Evolutionary conservation across 2,888 invertebrate species (phyloP), one percentile per base, ranked within the genome.

Genomic region (Gnatocerus cornutus): DNA sequence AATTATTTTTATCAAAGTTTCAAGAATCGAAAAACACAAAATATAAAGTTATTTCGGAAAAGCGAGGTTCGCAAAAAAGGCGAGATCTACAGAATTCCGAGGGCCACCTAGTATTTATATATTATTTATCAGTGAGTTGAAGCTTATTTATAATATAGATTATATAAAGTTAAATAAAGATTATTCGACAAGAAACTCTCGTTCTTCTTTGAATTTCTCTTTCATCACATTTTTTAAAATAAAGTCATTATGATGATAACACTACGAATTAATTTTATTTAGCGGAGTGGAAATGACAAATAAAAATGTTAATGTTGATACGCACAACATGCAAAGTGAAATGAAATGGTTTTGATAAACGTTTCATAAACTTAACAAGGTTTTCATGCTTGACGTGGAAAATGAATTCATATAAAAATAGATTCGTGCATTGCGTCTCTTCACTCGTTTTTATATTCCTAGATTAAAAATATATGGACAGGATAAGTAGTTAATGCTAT

Each of bases 131-230:
- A 71, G 69, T 71, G 70, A 73, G 66, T 66, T 65, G 21, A 53
- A 65, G 61, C 59, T 65, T 69, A 69, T 65, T 62, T 59, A 53
- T 69, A 64, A 48, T 55, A 72, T 72, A 74, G 69, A 73, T 68
- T 76, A 72, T 74, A 75, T 73, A 71, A 74, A 39, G 41, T 45
- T 13, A 55, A 66, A 68, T 65, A 66, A 59, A 66, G 16, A 50
- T 65, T 74, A 74, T 74, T 73, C 71, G 21, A 21, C 21, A 21
- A 21, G 21, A 1, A 21, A 21, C 21, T 21, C 4, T 21, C 21
- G 21, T 21, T 21, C 4, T 21, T 21, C 21, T 21, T 21, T 1
- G 21, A 21, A 21, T 21, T 21, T 21, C 4, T 21, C 21, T 21
- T 21, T 21, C 4, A 4, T 4, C 21, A 21, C 21, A 21, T 21